Evolutionary conservation across 2,113 vertebrate genomes (phyloP).

Genomic region (Pyxicephalus adspersus): DNA sequence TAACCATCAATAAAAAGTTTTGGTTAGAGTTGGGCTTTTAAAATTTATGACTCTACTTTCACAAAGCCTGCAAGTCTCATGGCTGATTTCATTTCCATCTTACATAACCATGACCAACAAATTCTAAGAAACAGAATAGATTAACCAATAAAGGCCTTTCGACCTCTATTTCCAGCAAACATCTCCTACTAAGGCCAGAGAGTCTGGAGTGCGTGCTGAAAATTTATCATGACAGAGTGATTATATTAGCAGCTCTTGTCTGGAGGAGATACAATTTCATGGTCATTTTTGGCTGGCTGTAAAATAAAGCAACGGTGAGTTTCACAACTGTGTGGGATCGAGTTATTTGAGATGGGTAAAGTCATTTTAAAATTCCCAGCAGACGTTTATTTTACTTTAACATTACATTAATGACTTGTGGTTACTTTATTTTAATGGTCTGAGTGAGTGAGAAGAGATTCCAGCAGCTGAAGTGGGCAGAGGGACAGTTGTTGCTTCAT

Average conservation of each 20-base stretch:
- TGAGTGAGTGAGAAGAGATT: not conserved
- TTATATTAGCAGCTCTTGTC: not conserved
- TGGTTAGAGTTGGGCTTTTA: too few species aligned
- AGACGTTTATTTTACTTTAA: slow-evolving; percentile 9
- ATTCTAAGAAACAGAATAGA: slow-evolving; percentile 13
- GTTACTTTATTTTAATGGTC: slow-evolving; percentile 3
- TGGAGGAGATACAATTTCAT: slow-evolving; percentile 20
- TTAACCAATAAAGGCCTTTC: not conserved
- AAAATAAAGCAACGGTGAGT: slow-evolving; percentile 10
- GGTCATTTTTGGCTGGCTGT: slow-evolving; percentile 20
- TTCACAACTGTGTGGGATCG: slow-evolving; percentile 20
- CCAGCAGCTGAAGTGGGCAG: not conserved
- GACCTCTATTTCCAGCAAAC: not conserved
- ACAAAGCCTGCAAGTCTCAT: too few species aligned
- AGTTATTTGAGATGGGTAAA: not conserved
- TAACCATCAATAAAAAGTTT: too few species aligned
- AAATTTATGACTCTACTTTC: too few species aligned
- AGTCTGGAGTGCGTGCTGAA: not conserved
- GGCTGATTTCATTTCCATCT: not conserved
- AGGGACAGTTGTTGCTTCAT: too few species aligned
- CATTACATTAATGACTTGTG: slow-evolving; percentile 16
- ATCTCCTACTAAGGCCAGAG: not conserved
- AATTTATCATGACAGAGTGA: not conserved
- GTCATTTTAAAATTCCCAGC: not conserved
- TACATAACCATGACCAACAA: not conserved